Evolutionary conservation across 2,888 invertebrate genomes (phyloP), one percentile per base, ranked within the genome.

Genomic region (Crioceris asparagi): DNA sequence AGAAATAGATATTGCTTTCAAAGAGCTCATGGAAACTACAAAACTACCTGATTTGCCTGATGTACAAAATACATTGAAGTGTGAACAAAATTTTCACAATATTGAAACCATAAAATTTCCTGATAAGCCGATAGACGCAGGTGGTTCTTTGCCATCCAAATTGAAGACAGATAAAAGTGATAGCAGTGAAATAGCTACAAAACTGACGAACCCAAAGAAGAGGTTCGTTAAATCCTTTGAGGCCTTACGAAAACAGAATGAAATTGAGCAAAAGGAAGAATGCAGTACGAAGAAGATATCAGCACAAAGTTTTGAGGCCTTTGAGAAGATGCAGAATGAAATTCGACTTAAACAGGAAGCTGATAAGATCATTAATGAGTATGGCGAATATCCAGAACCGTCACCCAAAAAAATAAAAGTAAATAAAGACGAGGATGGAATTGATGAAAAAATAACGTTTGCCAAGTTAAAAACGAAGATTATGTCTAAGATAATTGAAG

Each of bases 1-100:
- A 8, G 27, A 27, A 27, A 27, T 55, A 5, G 56, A 74, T 35
- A 67, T 69, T 4, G 69, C 75, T 45, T 76, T 79, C 29, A 72
- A 76, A 26, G 72, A 71, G 49, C 56, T 80, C 32, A 65, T 80
- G 35, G 74, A 74, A 47, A 71, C 73, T 51, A 77, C 78, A 1
- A 60, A 65, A 11, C 67, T 75, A 10, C 75, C 78, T 1, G 69
- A 70, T 39, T 50, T 78, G 39, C 74, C 74, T 1, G 64, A 69
- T 11, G 62, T 70, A 4, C 73, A 74, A 6, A 66, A 70, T 32
- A 40, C 44, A 4, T 44, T 57, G 17, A 63, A 62, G 45, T 51
- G 50, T 35, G 57, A 60, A 40, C 61, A 61, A 57, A 63, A 63
- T 61, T 61, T 62, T 61, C 60, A 59, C 47, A 49, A 50, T 36